Evolutionary conservation across 1,140 invertebrate genomes (phyloP).

Genomic region (Drosophila orosa): DNA sequence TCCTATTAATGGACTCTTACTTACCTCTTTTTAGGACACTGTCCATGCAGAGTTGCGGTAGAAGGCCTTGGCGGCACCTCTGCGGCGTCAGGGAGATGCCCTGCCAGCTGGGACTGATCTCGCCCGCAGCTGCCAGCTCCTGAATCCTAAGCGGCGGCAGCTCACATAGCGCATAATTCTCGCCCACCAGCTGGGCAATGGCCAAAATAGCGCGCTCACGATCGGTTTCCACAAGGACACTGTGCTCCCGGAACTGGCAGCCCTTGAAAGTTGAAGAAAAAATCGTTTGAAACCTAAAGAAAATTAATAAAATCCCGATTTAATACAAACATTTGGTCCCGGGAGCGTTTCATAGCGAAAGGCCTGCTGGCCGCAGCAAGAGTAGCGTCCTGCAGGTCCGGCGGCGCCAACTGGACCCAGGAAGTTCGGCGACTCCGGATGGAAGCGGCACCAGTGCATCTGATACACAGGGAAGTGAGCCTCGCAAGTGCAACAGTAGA

Average conservation of each 20-base stretch:
- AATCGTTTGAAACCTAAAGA: not conserved
- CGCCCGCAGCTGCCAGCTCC: slow-evolving; percentile 55
- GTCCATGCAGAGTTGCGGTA: slow-evolving; percentile 76
- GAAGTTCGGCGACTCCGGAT: slow-evolving; percentile 90
- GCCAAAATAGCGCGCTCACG: slow-evolving; percentile 78
- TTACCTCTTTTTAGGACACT: slow-evolving; percentile 46
- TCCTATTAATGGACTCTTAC: not conserved
- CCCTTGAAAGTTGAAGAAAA: slow-evolving; percentile 47
- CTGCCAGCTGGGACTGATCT: slow-evolving; percentile 70
- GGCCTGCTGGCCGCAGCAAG: slow-evolving; percentile 93
- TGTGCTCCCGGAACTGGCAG: slow-evolving; percentile 83
- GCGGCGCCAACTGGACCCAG: slow-evolving; percentile 88
- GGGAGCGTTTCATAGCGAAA: slow-evolving; percentile 90
- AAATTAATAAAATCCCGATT: not conserved
- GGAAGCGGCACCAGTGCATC: slow-evolving; percentile 92
- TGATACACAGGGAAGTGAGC: slow-evolving; percentile 90
- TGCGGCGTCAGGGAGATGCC: slow-evolving; percentile 76
- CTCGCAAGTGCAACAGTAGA: slow-evolving; percentile 90
- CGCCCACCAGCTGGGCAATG: slow-evolving; percentile 75
- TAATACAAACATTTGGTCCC: slow-evolving; percentile 83
- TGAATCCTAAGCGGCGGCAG: slow-evolving; percentile 63
- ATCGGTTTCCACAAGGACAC: slow-evolving; percentile 80
- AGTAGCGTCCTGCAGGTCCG: slow-evolving; percentile 89
- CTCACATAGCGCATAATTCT: slow-evolving; percentile 73
- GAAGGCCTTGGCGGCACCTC: slow-evolving; percentile 73